Percentiles rank a stretch among this genome's conserved stretches.
These are phyloP conservation scores for Harmothoe impar DNA, from an alignment of 2,888 invertebrate genomes.

Conservation along the genomic window DNA sequence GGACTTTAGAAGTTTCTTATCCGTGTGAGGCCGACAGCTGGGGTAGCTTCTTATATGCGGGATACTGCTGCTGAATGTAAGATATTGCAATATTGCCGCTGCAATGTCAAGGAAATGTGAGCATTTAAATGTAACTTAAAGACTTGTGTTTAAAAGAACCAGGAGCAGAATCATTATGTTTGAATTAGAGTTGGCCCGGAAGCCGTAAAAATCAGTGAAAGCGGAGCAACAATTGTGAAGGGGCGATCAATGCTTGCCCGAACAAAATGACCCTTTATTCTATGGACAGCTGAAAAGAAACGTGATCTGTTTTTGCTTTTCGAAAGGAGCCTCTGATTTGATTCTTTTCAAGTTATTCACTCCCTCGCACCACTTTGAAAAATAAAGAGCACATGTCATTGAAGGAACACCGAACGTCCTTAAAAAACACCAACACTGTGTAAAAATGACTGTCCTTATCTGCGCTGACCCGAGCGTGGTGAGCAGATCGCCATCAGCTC, in stretches of 20 bases:
- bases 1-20: conserved; percentile 30
- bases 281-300: conserved; percentile 3
- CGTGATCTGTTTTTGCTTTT: background rate
- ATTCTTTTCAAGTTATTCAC: conserved; percentile 20
- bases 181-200: background rate
- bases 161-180: background rate
- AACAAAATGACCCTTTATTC: conserved; percentile 20
- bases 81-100: background rate
- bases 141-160: background rate
- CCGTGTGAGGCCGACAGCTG: background rate
- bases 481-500: conserved; percentile 3
- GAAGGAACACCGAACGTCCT: background rate
- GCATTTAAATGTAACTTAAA: conserved; percentile 11
- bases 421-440: background rate
- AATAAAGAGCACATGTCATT: conserved; percentile 33
- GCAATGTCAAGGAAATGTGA: background rate
- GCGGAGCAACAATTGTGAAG: background rate
- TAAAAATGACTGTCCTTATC: conserved; percentile 17
- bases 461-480: conserved; percentile 7
- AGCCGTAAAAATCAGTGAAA: background rate
- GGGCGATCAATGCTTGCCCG: background rate
- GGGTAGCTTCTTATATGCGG: background rate
- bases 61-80: background rate
- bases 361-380: background rate
- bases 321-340: background rate